phyloP scores from a whole-genome alignment of 2,888 invertebrate species.

The Dryocosmus kuriphilus region DNA sequence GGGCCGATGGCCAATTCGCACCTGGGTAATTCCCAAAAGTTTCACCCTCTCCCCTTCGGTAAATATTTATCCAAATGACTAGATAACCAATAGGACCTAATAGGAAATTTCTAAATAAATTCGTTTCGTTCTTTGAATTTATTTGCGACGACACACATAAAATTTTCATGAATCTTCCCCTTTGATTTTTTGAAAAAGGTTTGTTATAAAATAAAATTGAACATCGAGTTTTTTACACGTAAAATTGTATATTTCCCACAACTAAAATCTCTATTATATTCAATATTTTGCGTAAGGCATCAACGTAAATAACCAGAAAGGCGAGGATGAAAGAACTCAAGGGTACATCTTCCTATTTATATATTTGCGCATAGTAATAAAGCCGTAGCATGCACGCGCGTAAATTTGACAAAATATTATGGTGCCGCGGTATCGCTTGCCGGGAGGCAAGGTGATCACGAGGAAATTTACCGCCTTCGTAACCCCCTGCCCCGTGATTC shows the following conservation, averaged over 20 bases:
- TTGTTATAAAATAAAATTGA: background rate
- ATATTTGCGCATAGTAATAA: slow-evolving; percentile 65
- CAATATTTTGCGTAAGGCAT: background rate
- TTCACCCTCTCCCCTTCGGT: no score
- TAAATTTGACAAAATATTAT: slow-evolving; percentile 73
- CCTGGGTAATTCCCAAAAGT: no score
- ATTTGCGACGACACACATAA: background rate
- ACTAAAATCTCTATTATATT: slow-evolving; percentile 4
- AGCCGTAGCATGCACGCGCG: slow-evolving; percentile 68
- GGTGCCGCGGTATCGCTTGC: slow-evolving; percentile 57
- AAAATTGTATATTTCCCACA: no score
- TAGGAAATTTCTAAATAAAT: no score
- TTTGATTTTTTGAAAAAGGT: background rate
- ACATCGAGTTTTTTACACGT: background rate
- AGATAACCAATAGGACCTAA: no score
- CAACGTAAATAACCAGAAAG: slow-evolving; percentile 24
- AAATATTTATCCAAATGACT: no score
- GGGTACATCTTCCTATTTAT: slow-evolving; percentile 29
- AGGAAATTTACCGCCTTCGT: slow-evolving; percentile 67
- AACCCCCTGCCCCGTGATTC: slow-evolving; percentile 41
- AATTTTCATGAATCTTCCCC: background rate
- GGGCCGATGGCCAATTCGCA: no score
- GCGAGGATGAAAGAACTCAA: slow-evolving; percentile 37
- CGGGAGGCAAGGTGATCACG: slow-evolving; percentile 67
- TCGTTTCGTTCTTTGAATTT: background rate